Evolutionary conservation across 2,888 invertebrate species (phyloP), one percentile per base, ranked within the genome.

Genomic region (Busseola fusca): DNA sequence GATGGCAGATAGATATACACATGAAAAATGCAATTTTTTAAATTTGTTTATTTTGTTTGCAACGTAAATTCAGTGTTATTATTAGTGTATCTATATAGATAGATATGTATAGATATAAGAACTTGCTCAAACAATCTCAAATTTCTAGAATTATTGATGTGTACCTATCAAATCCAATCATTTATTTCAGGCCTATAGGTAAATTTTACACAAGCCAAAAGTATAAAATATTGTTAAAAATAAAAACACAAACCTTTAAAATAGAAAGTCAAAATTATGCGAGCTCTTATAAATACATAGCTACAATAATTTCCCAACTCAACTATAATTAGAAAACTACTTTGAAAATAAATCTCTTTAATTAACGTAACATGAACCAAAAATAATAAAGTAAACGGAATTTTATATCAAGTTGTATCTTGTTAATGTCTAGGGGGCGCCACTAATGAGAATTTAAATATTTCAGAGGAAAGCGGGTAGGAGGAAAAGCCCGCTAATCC

Each of bases 371-470:
- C 59, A 54, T 45, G 59, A 74, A 72, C 75, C 77, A 83, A 86
- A 86, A 83, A 86, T 86, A 85, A 80, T 78, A 84, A 84, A 82
- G 78, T 77, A 84, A 83, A 86, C 86, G 74, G 88, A 90, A 88
- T 87, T 85, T 86, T 86, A 84, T 84, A 87, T 84, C 52, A 84
- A 82, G 83, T 83, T 80, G 78, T 85, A 84, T 84, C 85, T 87
- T 84, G 84, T 87, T 88, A 84, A 80, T 74, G 65, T 82, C 80
- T 75, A 81, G 81, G 74, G 80, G 76, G 72, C 72, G 56, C 81
- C 78, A 84, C 85, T 90, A 90, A 90, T 90, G 88, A 90, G 90
- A 86, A 88, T 88, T 87, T 90, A 86, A 91, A 91, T 91, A 89
- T 89, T 90, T 86, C 76, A 88, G 80, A 81, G 66, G 60, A 73